phyloP scores from a whole-genome alignment of 2,888 invertebrate species.

The Lasioglossum pauxillum region DNA sequence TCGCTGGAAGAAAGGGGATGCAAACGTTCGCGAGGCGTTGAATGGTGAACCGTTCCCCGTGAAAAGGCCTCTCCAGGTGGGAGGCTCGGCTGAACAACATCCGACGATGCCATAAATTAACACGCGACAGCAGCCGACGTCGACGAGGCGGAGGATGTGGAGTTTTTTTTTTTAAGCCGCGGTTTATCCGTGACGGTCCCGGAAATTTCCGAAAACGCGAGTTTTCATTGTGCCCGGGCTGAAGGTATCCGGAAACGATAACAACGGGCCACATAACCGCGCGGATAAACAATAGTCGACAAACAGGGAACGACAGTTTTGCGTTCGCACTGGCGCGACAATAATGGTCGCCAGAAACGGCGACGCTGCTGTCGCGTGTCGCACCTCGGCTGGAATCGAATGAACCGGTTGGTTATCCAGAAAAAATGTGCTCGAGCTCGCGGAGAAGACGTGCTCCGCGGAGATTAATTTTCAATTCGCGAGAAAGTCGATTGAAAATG shows the following conservation, averaged over 20 bases:
- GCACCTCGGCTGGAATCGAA: background rate
- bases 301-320: slow-evolving; percentile 45
- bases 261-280: slow-evolving; percentile 54
- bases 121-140: slow-evolving; percentile 25
- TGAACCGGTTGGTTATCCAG: background rate
- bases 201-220: slow-evolving; percentile 53
- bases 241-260: slow-evolving; percentile 56
- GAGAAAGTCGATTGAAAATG: background rate
- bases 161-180: background rate
- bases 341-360: slow-evolving; percentile 44
- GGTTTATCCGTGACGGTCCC: slow-evolving; percentile 38
- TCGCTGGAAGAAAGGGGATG: background rate
- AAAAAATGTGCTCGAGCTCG: slow-evolving; percentile 4
- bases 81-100: slow-evolving; percentile 18
- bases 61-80: background rate
- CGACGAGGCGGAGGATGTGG: background rate
- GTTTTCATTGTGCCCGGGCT: slow-evolving; percentile 49
- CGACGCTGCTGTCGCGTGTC: background rate
- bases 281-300: slow-evolving; percentile 58
- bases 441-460: background rate
- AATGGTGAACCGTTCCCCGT: slow-evolving; percentile 8
- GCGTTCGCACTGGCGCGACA: slow-evolving; percentile 41
- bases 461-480: background rate
- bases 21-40: slow-evolving; percentile 1
- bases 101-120: slow-evolving; percentile 36